phyloP scores from a whole-genome alignment of 2,797 vertebrate genomes.

The Ctenosaura bakeri region DNA sequence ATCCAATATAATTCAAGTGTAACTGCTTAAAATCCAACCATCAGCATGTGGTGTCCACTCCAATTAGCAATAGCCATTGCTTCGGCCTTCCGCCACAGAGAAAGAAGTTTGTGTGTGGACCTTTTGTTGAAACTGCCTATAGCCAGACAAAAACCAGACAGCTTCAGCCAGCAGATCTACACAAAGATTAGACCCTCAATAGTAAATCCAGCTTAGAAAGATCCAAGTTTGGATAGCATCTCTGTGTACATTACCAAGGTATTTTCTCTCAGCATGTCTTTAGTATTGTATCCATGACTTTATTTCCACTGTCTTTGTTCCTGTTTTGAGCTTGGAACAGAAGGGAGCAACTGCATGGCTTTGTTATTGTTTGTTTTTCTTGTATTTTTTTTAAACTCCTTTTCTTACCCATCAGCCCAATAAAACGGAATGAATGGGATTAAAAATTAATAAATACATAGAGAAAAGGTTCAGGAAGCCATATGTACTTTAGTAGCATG shows the following conservation, averaged over 20 bases:
- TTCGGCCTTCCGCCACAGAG: conserved; percentile 78
- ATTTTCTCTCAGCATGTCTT: conserved; percentile 84
- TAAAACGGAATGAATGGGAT: no score
- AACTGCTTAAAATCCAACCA: conserved; percentile 85
- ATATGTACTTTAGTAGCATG: no score
- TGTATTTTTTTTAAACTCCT: no score
- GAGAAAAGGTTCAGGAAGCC: no score
- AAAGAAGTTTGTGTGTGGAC: conserved; percentile 80
- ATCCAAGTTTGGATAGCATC: conserved; percentile 77
- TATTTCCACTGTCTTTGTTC: no score
- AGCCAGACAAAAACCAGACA: conserved; percentile 86
- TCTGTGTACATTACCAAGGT: conserved; percentile 80
- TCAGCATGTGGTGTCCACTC: conserved; percentile 84
- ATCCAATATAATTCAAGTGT: conserved; percentile 71
- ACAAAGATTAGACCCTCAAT: conserved; percentile 85
- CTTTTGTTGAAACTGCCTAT: conserved; percentile 83
- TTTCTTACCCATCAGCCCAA: no score
- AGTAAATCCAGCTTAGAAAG: conserved; percentile 80
- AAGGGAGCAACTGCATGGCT: no score
- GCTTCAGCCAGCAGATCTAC: conserved; percentile 83
- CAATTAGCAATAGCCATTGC: conserved; percentile 76
- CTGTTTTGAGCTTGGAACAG: no score
- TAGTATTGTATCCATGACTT: conserved; percentile 59
- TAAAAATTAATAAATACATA: no score
- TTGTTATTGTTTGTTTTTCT: no score